A percentile compares a stretch with the other conserved stretches of the same genome.
Conservation (phyloP, 2,888 invertebrate species). For the Amphipyra berbera region DNA sequence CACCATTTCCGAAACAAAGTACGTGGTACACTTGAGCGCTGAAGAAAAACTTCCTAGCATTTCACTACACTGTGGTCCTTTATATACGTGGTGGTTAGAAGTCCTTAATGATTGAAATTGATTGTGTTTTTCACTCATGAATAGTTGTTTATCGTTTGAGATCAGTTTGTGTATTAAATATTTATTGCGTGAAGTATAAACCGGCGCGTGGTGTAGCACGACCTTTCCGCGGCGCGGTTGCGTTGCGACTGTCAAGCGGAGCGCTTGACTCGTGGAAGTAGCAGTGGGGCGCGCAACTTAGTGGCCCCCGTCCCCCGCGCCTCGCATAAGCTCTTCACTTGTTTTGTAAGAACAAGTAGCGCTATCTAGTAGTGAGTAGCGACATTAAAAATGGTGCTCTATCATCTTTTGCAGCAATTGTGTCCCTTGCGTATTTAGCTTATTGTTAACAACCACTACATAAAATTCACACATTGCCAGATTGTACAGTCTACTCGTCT, state of each 20-base stretch:
- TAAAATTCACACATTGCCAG: neutral
- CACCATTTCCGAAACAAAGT: conserved; percentile 90
- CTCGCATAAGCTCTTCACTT: conserved; percentile 72
- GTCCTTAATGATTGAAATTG: conserved; percentile 64
- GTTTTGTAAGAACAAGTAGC: conserved; percentile 64
- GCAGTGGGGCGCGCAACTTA: conserved; percentile 84
- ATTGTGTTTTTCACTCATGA: conserved; percentile 73
- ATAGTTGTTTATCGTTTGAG: conserved; percentile 70
- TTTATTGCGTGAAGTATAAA: conserved; percentile 83
- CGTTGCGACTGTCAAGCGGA: conserved; percentile 85
- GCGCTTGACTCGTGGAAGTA: conserved; percentile 82
- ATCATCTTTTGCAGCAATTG: neutral
- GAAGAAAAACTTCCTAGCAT: conserved; percentile 87
- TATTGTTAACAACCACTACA: neutral
- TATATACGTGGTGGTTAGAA: conserved; percentile 54
- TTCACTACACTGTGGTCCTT: conserved; percentile 86
- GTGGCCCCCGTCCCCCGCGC: conserved; percentile 72
- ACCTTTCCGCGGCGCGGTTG: conserved; percentile 79
- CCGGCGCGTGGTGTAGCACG: conserved; percentile 76
- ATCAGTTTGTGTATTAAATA: conserved; percentile 84
- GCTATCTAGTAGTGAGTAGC: conserved; percentile 81
- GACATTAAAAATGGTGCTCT: conserved; percentile 8
- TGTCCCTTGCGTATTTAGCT: neutral
- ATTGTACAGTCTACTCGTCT: too few species aligned
- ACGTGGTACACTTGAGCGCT: conserved; percentile 81